Conservation (phyloP, 1,140 invertebrate genomes). For the Daktulosphaira vitifoliae region DNA sequence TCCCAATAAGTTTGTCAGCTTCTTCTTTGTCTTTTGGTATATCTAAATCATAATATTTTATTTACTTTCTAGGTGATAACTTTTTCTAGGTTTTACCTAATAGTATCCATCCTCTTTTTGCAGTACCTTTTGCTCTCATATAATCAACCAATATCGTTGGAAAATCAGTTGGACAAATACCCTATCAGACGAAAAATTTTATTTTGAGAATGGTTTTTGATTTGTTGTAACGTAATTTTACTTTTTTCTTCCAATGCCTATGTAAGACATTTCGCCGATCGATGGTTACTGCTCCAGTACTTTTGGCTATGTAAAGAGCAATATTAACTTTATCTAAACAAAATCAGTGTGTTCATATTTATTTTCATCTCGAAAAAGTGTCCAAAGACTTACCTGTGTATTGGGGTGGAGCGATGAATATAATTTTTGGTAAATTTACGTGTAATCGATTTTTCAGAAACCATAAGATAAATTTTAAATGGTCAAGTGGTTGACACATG, state of each 20-base stretch:
- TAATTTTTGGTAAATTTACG: slow-evolving; percentile 6
- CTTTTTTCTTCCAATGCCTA: neutral
- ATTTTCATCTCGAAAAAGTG: neutral
- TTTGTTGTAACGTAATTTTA: neutral
- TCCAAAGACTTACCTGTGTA: neutral
- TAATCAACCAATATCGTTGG: neutral
- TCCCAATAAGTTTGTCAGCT: slow-evolving; percentile 7
- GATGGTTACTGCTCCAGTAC: slow-evolving; percentile 14
- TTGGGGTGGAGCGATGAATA: neutral
- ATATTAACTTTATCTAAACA: slow-evolving; percentile 9
- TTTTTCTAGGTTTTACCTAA: neutral
- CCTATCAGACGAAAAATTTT: too few relatives aligned
- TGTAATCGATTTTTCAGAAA: neutral
- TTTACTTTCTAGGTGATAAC: neutral
- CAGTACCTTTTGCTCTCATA: slow-evolving; percentile 13
- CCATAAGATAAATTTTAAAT: neutral
- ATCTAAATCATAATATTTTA: neutral
- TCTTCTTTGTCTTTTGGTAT: slow-evolving; percentile 3
- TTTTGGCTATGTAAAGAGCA: slow-evolving; percentile 20
- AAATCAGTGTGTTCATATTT: neutral
- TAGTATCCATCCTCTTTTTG: slow-evolving; percentile 1
- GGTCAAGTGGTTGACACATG: neutral
- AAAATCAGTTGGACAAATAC: neutral
- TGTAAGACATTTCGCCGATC: slow-evolving; percentile 11
- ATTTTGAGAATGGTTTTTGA: too few relatives aligned